Evolutionary conservation across 2,888 invertebrate genomes (phyloP).

Genomic region (Didymodactylos carnosus): DNA sequence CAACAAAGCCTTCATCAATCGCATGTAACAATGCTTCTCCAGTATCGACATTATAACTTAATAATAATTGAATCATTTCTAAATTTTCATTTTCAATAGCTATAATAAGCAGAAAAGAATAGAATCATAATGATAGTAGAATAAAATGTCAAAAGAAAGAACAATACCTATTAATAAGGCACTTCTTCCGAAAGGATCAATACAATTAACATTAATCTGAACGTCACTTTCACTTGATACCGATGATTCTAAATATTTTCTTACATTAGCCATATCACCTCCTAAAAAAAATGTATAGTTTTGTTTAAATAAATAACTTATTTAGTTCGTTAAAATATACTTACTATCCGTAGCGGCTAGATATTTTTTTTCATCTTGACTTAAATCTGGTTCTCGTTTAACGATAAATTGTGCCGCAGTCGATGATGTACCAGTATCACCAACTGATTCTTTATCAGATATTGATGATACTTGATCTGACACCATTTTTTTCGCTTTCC

Average conservation of each 20-base stretch:
- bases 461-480: no score
- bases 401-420: neutral
- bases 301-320: neutral
- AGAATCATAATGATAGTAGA: no score
- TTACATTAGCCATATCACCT: conserved; percentile 72
- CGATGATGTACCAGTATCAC: neutral
- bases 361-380: conserved; percentile 13
- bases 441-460: neutral
- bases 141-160: no score
- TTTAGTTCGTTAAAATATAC: neutral
- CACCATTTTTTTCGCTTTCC: neutral
- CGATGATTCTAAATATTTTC: conserved; percentile 29
- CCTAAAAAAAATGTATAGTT: neutral
- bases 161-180: conserved; percentile 40
- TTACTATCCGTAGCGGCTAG: conserved; percentile 8
- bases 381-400: conserved; percentile 1
- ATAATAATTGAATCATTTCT: conserved; percentile 76
- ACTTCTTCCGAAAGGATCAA: conserved; percentile 72
- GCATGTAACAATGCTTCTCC: conserved; percentile 71
- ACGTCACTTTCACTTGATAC: no score
- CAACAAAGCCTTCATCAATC: conserved; percentile 85
- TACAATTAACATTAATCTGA: conserved; percentile 61
- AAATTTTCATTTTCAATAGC: conserved; percentile 85
- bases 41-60: conserved; percentile 69
- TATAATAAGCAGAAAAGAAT: no score